Evolutionary conservation across 2,797 vertebrate species (phyloP).

Genomic region (Micrastur ruficollis): DNA sequence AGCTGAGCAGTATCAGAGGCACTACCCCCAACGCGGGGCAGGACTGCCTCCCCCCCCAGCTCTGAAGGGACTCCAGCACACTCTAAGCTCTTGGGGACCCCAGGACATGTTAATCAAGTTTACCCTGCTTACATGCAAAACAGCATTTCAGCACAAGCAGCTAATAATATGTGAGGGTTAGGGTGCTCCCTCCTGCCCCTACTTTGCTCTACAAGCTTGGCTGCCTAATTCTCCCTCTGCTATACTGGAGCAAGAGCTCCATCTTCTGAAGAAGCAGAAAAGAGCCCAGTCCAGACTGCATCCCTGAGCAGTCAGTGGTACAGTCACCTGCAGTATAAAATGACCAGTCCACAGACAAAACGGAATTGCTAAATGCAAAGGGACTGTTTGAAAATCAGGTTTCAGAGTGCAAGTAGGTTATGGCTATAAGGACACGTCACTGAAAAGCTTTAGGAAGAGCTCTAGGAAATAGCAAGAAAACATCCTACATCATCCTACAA

Average conservation of each 20-base stretch:
- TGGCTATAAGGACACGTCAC: neutral
- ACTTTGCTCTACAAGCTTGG: neutral
- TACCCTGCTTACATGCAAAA: neutral
- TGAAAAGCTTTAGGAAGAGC: neutral
- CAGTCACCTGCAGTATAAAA: neutral
- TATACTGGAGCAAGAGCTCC: constrained; percentile 37
- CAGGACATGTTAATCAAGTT: neutral
- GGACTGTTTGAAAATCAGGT: neutral
- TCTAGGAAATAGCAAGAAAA: neutral
- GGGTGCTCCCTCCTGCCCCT: neutral
- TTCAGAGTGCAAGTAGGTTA: neutral
- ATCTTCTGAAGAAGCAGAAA: constrained; percentile 42
- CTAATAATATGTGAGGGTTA: neutral
- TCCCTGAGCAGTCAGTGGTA: neutral
- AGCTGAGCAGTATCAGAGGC: neutral
- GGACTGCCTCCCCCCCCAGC: neutral
- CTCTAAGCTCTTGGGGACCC: neutral
- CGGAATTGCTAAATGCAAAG: neutral
- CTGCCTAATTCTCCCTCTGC: neutral
- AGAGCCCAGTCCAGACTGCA: neutral
- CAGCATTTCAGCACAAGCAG: neutral
- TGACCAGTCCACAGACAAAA: neutral
- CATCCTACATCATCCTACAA: neutral
- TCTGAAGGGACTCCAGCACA: accelerated
- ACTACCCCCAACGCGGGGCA: accelerated